phyloP scores from a whole-genome alignment of 2,113 vertebrate genomes.

The Amphiprion percula region DNA sequence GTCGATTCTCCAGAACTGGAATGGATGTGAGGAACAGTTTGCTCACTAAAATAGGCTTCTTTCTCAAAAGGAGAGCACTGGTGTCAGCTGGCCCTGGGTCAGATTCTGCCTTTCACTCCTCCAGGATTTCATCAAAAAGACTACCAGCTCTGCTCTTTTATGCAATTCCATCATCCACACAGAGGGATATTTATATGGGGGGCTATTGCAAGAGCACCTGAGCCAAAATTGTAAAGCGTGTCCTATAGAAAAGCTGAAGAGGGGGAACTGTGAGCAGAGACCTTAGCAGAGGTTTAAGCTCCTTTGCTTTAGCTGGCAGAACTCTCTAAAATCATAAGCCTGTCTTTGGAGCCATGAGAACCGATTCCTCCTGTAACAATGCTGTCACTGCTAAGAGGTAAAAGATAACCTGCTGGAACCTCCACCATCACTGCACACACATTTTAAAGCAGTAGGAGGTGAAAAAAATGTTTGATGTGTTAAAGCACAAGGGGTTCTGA shows the following conservation, averaged over 20 bases:
- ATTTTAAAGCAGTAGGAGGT: neutral
- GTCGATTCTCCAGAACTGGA: conserved; percentile 24
- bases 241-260: conserved; percentile 11
- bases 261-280: conserved; percentile 10
- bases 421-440: conserved; percentile 8
- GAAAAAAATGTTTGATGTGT: neutral
- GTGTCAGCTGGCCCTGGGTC: conserved; percentile 45
- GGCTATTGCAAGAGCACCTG: neutral
- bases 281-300: conserved; percentile 42
- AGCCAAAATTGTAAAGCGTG: conserved; percentile 33
- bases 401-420: conserved; percentile 37
- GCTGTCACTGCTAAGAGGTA: neutral
- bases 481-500: neutral
- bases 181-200: conserved; percentile 17
- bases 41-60: conserved; percentile 47
- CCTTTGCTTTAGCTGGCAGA: conserved; percentile 42
- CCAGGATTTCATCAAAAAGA: conserved; percentile 50
- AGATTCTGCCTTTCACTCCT: conserved; percentile 44
- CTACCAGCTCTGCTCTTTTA: conserved; percentile 19
- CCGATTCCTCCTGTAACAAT: conserved; percentile 27
- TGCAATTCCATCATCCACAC: conserved; percentile 26
- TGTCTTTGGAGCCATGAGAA: conserved; percentile 30
- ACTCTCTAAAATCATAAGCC: conserved; percentile 22
- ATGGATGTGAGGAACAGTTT: conserved; percentile 33
- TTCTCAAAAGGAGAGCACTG: conserved; percentile 20